Conservation (phyloP, 2,888 invertebrate genomes). For the Cephonodes hylas region DNA sequence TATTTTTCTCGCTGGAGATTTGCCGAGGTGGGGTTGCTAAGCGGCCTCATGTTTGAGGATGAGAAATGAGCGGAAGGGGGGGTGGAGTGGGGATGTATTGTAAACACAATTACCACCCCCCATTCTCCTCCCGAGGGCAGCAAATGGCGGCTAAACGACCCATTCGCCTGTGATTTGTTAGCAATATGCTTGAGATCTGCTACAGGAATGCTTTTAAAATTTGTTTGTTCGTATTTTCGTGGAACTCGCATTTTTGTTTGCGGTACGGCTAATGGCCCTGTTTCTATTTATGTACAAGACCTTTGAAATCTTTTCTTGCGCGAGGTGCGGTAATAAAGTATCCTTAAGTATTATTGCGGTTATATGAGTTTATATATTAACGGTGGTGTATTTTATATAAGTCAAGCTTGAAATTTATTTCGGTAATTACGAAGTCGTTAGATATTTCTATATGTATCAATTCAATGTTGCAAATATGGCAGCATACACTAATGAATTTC, state of each 20-base stretch:
- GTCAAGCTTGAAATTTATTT: no score
- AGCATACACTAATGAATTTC: no score
- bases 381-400: neutral
- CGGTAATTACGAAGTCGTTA: no score
- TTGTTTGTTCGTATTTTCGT: slow-evolving; percentile 44
- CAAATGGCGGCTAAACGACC: slow-evolving; percentile 79
- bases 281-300: slow-evolving; percentile 2
- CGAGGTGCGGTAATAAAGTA: neutral
- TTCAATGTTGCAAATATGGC: no score
- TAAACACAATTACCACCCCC: slow-evolving; percentile 73
- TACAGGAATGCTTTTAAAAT: slow-evolving; percentile 66
- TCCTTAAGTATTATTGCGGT: neutral
- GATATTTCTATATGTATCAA: no score
- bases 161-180: slow-evolving; percentile 79
- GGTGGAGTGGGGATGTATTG: slow-evolving; percentile 54
- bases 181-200: slow-evolving; percentile 79
- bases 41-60: slow-evolving; percentile 68
- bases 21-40: slow-evolving; percentile 69
- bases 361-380: neutral
- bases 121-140: slow-evolving; percentile 54
- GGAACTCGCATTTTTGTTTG: slow-evolving; percentile 39
- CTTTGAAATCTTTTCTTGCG: neutral
- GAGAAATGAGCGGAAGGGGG: slow-evolving; percentile 71
- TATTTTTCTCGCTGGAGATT: slow-evolving; percentile 57
- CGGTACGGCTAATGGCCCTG: slow-evolving; percentile 27